These are phyloP conservation scores for Psettodes erumei DNA, from an alignment of 2,113 vertebrate genomes.

Conservation along the genomic window DNA sequence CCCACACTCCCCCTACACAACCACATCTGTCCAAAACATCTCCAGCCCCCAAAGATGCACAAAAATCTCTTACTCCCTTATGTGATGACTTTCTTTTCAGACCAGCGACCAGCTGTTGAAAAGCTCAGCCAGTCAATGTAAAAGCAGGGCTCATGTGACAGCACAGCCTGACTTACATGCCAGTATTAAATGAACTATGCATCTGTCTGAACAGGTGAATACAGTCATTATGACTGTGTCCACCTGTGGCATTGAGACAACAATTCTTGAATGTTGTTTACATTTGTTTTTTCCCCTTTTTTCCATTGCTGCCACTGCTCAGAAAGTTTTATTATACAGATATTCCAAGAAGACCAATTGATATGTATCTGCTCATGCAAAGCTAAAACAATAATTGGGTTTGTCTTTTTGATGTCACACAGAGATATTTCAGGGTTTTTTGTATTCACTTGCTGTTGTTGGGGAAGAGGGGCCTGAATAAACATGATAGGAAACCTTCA, in stretches of 20 bases:
- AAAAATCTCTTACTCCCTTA: conserved; percentile 19
- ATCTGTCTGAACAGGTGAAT: conserved; percentile 32
- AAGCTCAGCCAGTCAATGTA: conserved; percentile 17
- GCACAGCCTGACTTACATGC: conserved; percentile 22
- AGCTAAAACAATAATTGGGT: conserved; percentile 62
- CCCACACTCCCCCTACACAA: conserved; percentile 44
- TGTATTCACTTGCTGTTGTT: conserved; percentile 32
- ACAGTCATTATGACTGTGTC: conserved; percentile 19
- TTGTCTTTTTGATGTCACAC: conserved; percentile 57
- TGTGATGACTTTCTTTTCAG: conserved; percentile 16
- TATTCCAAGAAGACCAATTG: conserved; percentile 44
- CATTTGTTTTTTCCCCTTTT: conserved; percentile 26
- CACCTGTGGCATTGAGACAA: conserved; percentile 5
- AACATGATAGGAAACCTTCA: conserved; percentile 68
- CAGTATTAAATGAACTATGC: not conserved
- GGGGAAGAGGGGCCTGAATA: conserved; percentile 44
- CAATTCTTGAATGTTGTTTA: too few species aligned
- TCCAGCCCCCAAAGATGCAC: conserved; percentile 11
- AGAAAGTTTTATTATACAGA: conserved; percentile 32
- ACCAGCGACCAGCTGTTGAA: conserved; percentile 16
- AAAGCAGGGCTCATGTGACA: conserved; percentile 15
- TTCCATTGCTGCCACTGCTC: conserved; percentile 34
- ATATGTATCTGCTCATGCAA: conserved; percentile 55
- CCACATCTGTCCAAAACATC: conserved; percentile 47
- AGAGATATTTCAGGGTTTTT: conserved; percentile 53